Evolutionary conservation across 2,797 vertebrate genomes (phyloP).

Genomic region (Taeniopygia guttata): DNA sequence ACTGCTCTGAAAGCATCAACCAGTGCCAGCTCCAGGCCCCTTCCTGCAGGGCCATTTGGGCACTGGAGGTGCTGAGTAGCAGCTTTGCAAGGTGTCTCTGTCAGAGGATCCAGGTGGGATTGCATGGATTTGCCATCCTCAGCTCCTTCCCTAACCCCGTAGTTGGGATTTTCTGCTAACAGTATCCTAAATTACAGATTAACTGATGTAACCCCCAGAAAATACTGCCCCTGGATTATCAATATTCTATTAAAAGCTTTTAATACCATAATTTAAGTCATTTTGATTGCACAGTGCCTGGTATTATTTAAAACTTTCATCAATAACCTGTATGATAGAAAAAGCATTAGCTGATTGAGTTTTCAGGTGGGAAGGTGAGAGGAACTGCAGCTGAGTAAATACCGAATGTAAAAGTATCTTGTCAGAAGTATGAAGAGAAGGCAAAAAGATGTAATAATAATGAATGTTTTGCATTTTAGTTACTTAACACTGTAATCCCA

Average conservation of each 20-base stretch:
- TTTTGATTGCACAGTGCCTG: not conserved
- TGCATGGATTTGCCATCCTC: not conserved
- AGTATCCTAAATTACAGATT: not conserved
- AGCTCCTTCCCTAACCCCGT: fast-evolving
- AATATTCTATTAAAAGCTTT: not conserved
- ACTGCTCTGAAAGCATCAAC: not conserved
- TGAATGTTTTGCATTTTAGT: not conserved
- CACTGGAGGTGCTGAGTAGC: not conserved
- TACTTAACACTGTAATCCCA: not conserved
- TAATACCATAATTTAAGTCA: not conserved
- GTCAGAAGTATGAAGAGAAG: not conserved
- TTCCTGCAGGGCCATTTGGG: not conserved
- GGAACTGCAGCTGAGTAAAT: not conserved
- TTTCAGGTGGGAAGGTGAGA: not conserved
- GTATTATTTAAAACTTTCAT: not conserved
- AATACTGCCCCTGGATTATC: not conserved
- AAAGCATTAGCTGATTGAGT: not conserved
- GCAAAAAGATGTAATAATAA: not conserved
- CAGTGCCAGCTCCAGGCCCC: not conserved
- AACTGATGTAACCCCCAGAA: not conserved
- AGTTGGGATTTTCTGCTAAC: not conserved
- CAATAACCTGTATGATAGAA: not conserved
- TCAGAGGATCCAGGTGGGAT: not conserved
- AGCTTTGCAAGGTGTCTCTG: not conserved
- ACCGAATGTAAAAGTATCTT: not conserved